Evolutionary conservation across 92 coral and sea anemone species (phyloP), one percentile per base, ranked within the genome.

Genomic region (Actinernus sp.): DNA sequence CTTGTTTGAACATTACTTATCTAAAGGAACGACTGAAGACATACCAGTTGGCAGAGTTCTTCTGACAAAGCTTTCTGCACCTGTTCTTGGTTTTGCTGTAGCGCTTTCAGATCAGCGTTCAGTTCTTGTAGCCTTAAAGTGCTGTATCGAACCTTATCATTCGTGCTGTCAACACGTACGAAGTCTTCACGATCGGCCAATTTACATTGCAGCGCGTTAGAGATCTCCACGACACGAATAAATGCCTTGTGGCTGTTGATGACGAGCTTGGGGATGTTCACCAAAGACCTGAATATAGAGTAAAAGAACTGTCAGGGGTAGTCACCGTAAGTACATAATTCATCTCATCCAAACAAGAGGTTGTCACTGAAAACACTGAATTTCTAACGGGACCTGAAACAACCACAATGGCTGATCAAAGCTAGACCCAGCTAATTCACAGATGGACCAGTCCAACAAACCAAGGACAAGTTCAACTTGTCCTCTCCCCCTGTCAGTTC

Each of bases 21-120:
- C 43, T 37, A 45, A 4, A n/a, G 26, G 30, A 26, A 36, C 30
- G 2, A 36, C n/a, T 2, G n/a, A 27, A 44, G 3, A 28, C 28
- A 10, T 76, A 90, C 96, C 92, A 85, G 92, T 38, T 71, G 86
- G 34, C 92, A 90, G 2, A 90, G 86, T 22, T 90, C 96, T 1
- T 73, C 81, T 29, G 86, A 85, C 13, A 90, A 55, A 4, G 92
- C 88, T 43, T 64, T 85, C 54, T 90, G 96, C 12, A 85, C 68
- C 44, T 58, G 65, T 10, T 90, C 96, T 12, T 73, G 65, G 21
- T 85, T 54, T 30, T 90, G 92, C 53, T 90, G 92, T 24, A 90
- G 65, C 24, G 89, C 74, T 79, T 75, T 90, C 55, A 85, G 72
- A 33, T 85, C 82, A 2, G 92, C 96, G 57, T 90, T 90, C 38